Base-by-base conservation (phyloP, 2,797 vertebrate species). In the Gymnodraco acuticeps region DNA sequence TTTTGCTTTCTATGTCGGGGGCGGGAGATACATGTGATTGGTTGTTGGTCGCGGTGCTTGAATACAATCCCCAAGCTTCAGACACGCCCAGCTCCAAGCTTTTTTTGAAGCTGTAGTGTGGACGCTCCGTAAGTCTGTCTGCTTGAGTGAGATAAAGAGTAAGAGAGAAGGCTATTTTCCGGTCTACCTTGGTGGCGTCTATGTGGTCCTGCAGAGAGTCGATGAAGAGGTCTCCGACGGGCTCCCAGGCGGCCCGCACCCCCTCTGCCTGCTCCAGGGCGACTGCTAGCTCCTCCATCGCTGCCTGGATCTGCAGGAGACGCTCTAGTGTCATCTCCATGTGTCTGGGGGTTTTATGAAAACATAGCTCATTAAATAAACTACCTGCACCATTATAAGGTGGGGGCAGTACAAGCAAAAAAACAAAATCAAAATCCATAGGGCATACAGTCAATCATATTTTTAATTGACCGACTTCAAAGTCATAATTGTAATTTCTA, bases 131-230 rank as follows among this genome's bases (percentile, higher is more conserved):
- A n/a, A n/a, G 50, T 13, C 46, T 38, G 41, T 66, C 66, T 51
- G 68, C 12, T 2, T 19, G 4, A 45, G 3, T 42, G 23, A 73
- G 63, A 80, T 14, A 73, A 69, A 50, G 38, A 48, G 19, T 43
- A 55, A 15, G 20, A 42, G 51, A 23, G 33, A 16, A 47, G 27
- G 56, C 31, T 4, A 12, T 53, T 41, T 27, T 15, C 31, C 13
- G 54, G 16, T 79, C 54, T 94, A 99, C 98, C 97, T 99, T 99
- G 83, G 96, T 96, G 1, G 97, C 96, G 27, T 98, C 97, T 73
- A 99, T 99, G 88, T 99, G 98, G 78, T 99, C 98, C 17, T 97
- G 97, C 80, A 99, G 94, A 27, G 98, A 97, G 90, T 99, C 98
- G 4, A 99, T 98, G 92, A 99, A 99, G 81, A 99, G 97, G 75